A percentile compares a stretch with the other conserved stretches of the same genome.
These are phyloP conservation scores for Uria aalge DNA, from an alignment of 2,113 vertebrate species.

Conservation along the genomic window DNA sequence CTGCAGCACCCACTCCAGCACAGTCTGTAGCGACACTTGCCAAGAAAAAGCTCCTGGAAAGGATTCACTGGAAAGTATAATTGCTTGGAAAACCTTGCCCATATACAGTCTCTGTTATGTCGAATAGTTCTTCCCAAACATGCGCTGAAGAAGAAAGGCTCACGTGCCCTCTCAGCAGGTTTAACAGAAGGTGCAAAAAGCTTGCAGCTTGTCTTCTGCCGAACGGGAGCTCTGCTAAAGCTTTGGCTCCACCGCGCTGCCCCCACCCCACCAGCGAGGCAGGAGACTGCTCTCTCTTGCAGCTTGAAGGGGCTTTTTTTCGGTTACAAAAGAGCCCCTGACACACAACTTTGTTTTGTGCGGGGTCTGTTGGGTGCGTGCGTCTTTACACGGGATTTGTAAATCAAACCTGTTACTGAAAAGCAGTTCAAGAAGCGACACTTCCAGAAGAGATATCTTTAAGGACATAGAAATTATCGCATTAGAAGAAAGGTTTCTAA, in stretches of 20 bases:
- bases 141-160: neutral
- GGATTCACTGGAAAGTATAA: neutral
- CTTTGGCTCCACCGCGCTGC: neutral
- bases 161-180: neutral
- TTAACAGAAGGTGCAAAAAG: neutral
- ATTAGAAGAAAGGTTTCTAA: slow-evolving; percentile 9
- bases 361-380: accelerated
- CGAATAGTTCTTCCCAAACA: neutral
- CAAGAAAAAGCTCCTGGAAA: neutral
- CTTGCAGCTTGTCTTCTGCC: neutral
- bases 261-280: neutral
- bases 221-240: neutral
- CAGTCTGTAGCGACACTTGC: neutral
- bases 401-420: neutral
- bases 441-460: neutral
- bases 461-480: neutral
- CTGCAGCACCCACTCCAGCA: neutral
- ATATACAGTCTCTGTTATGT: neutral
- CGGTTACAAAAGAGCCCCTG: neutral
- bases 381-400: neutral
- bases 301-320: neutral
- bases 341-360: neutral
- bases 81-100: neutral
- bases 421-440: neutral
- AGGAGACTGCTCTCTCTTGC: neutral